These are phyloP conservation scores for Trichomalopsis sarcophagae DNA, from an alignment of 1,140 invertebrate genomes.

Conservation along the genomic window DNA sequence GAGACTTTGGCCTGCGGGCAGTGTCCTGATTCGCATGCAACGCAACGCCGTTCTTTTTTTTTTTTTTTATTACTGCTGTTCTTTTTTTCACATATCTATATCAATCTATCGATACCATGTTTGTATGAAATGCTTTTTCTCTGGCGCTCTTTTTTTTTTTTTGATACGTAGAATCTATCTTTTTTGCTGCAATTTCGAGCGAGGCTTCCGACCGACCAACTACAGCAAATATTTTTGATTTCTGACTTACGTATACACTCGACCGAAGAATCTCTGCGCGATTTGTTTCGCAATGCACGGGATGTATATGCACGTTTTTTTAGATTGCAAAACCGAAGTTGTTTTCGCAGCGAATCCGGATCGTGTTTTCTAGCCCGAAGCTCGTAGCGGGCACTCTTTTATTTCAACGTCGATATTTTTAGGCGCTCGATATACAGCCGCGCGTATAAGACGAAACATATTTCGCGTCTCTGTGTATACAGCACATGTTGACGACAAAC, in stretches of 20 bases:
- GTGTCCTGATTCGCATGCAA: constrained; percentile 33
- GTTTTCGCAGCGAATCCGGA: not conserved
- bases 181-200: constrained; percentile 49
- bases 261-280: not conserved
- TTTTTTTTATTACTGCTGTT: not conserved
- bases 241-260: not conserved
- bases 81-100: not conserved
- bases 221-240: constrained; percentile 20
- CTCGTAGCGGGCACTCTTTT: not conserved
- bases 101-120: not conserved
- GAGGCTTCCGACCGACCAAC: constrained; percentile 47
- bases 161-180: constrained; percentile 14
- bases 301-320: not conserved
- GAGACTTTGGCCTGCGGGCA: constrained; percentile 14
- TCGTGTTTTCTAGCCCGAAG: not conserved
- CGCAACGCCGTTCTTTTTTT: not conserved
- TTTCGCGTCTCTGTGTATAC: too few relatives aligned
- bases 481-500: too few relatives aligned
- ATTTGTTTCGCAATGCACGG: too few relatives aligned
- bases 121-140: constrained; percentile 54
- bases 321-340: not conserved
- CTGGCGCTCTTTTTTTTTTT: constrained; percentile 41
- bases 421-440: not conserved
- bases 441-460: too few relatives aligned
- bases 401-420: not conserved